Conservation (phyloP, 2,797 vertebrate genomes). For the Pseudochromis fuscus region DNA sequence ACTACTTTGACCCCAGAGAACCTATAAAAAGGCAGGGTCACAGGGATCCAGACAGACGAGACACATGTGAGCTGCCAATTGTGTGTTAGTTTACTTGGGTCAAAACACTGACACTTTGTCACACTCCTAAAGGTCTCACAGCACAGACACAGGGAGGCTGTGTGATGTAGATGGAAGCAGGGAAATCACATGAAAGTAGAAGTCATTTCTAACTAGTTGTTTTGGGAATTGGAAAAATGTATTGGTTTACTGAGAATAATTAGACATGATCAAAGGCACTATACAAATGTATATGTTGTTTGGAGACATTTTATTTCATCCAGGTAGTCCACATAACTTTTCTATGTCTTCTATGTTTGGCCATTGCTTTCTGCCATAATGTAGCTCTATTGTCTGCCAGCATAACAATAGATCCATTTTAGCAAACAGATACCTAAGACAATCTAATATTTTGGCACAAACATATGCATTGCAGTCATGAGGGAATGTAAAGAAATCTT, state of each 20-base stretch:
- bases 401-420: constrained; percentile 28
- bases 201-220: background rate
- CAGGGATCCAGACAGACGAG: constrained; percentile 34
- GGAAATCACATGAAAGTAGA: background rate
- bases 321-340: background rate
- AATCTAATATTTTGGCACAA: constrained; percentile 38
- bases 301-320: background rate
- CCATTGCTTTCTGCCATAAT: constrained; percentile 34
- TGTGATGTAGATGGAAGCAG: background rate
- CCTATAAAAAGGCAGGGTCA: constrained; percentile 64
- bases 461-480: constrained; percentile 17
- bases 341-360: constrained; percentile 1
- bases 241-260: background rate
- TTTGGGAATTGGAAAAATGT: background rate
- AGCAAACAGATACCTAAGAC: constrained; percentile 37
- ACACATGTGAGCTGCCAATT: constrained; percentile 56
- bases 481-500: constrained; percentile 7
- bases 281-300: background rate
- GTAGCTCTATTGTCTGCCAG: constrained; percentile 51
- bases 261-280: background rate
- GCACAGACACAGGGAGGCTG: background rate
- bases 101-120: constrained; percentile 60
- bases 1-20: constrained; percentile 58
- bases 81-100: constrained; percentile 59
- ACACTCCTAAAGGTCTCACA: constrained; percentile 10